A percentile compares a stretch with the other conserved stretches of the same genome.
phyloP scores from a whole-genome alignment of 1,140 invertebrate species.

The Anastrepha ludens region DNA sequence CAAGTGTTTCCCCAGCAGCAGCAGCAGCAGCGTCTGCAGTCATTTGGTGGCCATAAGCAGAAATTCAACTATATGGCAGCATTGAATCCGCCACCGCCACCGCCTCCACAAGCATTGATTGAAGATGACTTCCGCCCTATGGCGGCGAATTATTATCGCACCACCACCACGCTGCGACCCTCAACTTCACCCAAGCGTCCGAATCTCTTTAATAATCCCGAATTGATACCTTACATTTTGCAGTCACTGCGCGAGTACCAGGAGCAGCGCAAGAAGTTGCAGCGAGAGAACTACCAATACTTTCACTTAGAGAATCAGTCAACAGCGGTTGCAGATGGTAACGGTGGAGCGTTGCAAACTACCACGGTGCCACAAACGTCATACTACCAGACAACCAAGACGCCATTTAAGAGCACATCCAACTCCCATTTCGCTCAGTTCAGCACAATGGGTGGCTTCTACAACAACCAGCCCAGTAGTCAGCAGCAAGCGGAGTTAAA shows the following conservation, averaged over 20 bases:
- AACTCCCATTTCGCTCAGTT: slow-evolving; percentile 75
- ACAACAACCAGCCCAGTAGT: slow-evolving; percentile 72
- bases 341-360: neutral
- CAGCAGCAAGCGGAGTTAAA: neutral
- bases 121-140: slow-evolving; percentile 70
- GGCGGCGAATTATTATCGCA: slow-evolving; percentile 64
- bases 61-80: slow-evolving; percentile 66
- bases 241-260: slow-evolving; percentile 67
- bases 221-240: slow-evolving; percentile 67
- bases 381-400: slow-evolving; percentile 34
- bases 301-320: slow-evolving; percentile 71
- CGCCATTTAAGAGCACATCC: slow-evolving; percentile 61
- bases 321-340: neutral
- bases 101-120: slow-evolving; percentile 57
- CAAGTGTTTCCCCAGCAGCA: slow-evolving; percentile 59
- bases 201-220: slow-evolving; percentile 56
- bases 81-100: slow-evolving; percentile 68
- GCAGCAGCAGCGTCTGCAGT: slow-evolving; percentile 50
- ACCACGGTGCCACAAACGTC: slow-evolving; percentile 55
- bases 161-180: slow-evolving; percentile 60
- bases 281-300: slow-evolving; percentile 70
- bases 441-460: slow-evolving; percentile 76
- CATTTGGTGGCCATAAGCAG: slow-evolving; percentile 59
- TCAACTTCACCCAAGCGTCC: slow-evolving; percentile 26
- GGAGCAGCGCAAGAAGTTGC: slow-evolving; percentile 67